These are phyloP conservation scores for Oxytorus armatus DNA, from an alignment of 2,888 invertebrate species.

Conservation along the genomic window DNA sequence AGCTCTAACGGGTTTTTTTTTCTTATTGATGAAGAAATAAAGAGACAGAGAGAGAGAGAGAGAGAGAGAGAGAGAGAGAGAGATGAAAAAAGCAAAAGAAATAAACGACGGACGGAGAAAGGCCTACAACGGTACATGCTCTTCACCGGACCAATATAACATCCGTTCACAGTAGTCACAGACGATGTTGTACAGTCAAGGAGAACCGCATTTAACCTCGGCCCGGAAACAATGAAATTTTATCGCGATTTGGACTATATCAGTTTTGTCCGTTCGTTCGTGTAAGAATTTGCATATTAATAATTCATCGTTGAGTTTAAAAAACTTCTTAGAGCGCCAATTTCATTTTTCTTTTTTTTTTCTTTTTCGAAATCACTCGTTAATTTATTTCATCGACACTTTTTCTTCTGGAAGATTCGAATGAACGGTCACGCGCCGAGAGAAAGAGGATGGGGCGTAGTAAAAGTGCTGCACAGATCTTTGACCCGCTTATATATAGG, in stretches of 20 bases:
- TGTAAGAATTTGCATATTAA: no score
- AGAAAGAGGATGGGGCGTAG: conserved; percentile 46
- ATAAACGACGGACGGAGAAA: conserved; percentile 57
- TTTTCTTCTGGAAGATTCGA: neutral
- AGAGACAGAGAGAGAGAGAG: no score
- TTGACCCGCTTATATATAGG: neutral
- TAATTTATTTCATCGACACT: no score
- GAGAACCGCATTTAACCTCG: neutral
- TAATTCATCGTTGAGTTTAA: no score
- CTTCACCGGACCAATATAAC: conserved; percentile 33
- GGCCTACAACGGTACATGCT: conserved; percentile 63
- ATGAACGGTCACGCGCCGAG: conserved; percentile 49
- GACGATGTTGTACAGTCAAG: conserved; percentile 31
- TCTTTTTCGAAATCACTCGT: no score
- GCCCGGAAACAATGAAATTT: neutral
- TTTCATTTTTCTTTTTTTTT: no score
- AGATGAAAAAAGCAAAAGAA: conserved; percentile 28
- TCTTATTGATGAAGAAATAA: conserved; percentile 37
- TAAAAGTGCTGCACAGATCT: conserved; percentile 60
- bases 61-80: conserved; percentile 24
- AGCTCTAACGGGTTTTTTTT: conserved; percentile 57
- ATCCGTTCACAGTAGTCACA: conserved; percentile 43
- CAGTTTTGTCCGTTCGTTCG: no score
- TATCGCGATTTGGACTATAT: neutral
- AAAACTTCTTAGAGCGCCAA: no score